These are phyloP conservation scores for Drosophila longiperda DNA, from an alignment of 2,888 invertebrate genomes.

Conservation along the genomic window DNA sequence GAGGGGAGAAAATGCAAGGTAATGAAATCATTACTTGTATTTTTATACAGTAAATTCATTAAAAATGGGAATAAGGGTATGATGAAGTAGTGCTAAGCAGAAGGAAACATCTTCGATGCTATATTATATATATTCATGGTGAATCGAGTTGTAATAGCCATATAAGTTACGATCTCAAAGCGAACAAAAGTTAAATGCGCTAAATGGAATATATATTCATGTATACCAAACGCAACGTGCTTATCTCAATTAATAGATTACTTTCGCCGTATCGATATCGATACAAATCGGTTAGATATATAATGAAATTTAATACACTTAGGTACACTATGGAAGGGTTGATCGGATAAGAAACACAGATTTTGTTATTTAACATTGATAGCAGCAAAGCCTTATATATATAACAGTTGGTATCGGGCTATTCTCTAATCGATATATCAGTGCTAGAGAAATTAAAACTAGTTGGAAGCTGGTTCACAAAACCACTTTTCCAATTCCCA, in stretches of 20 bases:
- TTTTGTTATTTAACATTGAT: not conserved
- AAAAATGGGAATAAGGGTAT: not conserved
- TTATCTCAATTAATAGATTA: too few species aligned
- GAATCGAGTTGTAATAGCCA: fast-evolving
- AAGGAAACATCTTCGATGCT: not conserved
- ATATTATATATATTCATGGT: not conserved
- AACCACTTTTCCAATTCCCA: not conserved
- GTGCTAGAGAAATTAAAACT: not conserved
- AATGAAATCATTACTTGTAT: not conserved
- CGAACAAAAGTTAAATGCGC: not conserved
- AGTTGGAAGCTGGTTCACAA: too few species aligned
- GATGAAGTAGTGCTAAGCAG: not conserved
- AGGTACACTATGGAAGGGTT: too few species aligned
- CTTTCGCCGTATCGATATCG: too few species aligned
- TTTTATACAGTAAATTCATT: not conserved
- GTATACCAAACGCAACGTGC: too few species aligned
- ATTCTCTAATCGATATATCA: not conserved
- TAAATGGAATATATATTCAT: too few species aligned
- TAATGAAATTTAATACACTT: too few species aligned
- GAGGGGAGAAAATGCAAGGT: not conserved
- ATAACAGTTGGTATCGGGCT: not conserved
- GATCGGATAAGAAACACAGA: too few species aligned
- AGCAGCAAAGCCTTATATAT: not conserved
- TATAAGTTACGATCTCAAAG: not conserved
- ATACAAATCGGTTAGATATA: too few species aligned